Evolutionary conservation across 1,140 invertebrate species (phyloP), one percentile per base, ranked within the genome.

Genomic region (Drosophila subpulchrella): DNA sequence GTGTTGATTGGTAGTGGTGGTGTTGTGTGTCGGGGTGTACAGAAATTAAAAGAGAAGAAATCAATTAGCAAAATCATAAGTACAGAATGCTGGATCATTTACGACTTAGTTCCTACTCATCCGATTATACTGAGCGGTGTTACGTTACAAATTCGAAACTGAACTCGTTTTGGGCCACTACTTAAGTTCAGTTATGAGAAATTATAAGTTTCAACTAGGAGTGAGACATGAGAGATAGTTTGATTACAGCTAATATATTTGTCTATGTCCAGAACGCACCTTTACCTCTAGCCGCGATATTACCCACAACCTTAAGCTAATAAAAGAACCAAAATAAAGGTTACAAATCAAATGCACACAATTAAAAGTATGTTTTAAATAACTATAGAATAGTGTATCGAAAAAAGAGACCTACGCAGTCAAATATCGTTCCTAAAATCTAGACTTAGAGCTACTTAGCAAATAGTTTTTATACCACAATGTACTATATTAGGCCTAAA

Each of bases 251-350:
- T 42, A 50, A 8, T 20, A 30, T 67, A 60, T 32, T 57, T 34
- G 24, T 65, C 75, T 83, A 70, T 71, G 34, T 50, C 62, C 79
- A 70, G 44, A 66, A 90, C 84, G 84, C 85, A 89, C 85, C 85
- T 90, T 89, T 78, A 89, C 84, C 84, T 84, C 84, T 81, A 89
- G 84, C 71, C 80, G 81, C 65, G 84, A 90, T 59, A 90, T 75
- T 84, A 89, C 85, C 84, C 84, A 89, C 44, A 89, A 89, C 85
- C 85, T 89, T 90, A 89, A 70, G 84, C 84, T 89, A 90, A 89
- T 90, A 61, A 81, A 78, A 78, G 72, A 81, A 73, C 62, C 65
- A 75, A 71, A 78, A 77, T 68, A 77, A 55, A 42, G 39, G 78
- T 57, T 70, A 75, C 24, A 76, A 81, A 75, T 50, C 42, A 71